Conservation (phyloP, 2,888 invertebrate genomes). For the Drosophila barbarae region DNA sequence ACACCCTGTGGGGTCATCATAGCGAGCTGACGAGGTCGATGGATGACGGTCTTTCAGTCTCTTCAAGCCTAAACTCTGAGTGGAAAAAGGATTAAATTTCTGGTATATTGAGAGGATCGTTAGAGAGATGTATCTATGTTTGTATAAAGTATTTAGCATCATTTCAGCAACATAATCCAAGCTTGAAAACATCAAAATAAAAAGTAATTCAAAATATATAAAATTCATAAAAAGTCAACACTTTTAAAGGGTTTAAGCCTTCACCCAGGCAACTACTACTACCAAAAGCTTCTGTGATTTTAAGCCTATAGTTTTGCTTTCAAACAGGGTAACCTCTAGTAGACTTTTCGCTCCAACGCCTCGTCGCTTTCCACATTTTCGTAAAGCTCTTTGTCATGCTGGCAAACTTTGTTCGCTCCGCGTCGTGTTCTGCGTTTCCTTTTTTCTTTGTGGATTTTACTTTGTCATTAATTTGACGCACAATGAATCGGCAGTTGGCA, state of each 20-base stretch:
- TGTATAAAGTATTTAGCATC: not conserved
- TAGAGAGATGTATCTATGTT: not conserved
- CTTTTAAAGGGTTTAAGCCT: accelerated
- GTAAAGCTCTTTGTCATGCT: slow-evolving; percentile 30
- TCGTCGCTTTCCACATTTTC: slow-evolving; percentile 4
- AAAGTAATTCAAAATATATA: not conserved
- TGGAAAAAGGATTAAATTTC: not conserved
- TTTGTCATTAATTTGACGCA: slow-evolving; percentile 63
- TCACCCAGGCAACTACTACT: not conserved
- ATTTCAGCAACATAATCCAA: not conserved
- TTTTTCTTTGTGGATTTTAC: slow-evolving; percentile 39
- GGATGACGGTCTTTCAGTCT: not conserved
- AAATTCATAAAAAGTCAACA: not conserved
- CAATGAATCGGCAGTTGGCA: slow-evolving; percentile 51
- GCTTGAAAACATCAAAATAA: not conserved
- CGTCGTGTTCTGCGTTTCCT: slow-evolving; percentile 13
- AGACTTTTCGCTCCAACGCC: not conserved
- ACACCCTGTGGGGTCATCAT: slow-evolving; percentile 19
- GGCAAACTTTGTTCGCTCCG: slow-evolving; percentile 21
- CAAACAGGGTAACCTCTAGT: slow-evolving; percentile 19
- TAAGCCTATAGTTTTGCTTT: not conserved
- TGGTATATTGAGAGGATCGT: no score
- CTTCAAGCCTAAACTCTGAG: no score
- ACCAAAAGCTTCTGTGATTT: no score
- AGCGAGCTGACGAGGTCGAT: not conserved